Evolutionary conservation across 2,888 invertebrate genomes (phyloP), one percentile per base, ranked within the genome.

Genomic region (Dendrolimus pini): DNA sequence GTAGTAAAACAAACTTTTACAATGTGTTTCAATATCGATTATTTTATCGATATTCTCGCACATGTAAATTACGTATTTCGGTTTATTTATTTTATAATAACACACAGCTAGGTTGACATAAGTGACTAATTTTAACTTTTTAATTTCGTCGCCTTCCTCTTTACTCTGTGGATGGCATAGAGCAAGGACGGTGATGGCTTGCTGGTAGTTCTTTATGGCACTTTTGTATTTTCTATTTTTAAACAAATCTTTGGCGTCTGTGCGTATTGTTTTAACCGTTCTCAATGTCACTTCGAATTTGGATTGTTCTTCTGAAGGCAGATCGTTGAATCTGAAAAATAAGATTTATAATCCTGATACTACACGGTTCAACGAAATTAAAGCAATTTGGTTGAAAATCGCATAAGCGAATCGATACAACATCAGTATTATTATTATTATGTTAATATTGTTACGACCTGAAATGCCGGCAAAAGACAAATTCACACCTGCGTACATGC

Each of bases 31-130:
- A 0, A 82, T 68, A 54, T 87, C 79, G 0, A 77, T 77, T 0
- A 82, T 64, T 1, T 66, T 74, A 10, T 86, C 86, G 0, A 90
- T 62, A 53, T 75, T 77, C 18, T 87, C 78, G n/a, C 83, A 78
- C 80, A 86, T 85, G 1, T 76, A 75, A 3, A 90, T 62, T 0
- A 85, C 66, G 53, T 85, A 77, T 59, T 83, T 83, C 0, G 89
- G 88, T 64, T 84, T 87, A 7, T 81, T 69, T 9, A 83, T 55
- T 62, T 84, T 89, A 42, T 74, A 76, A 53, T 88, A 89, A 60
- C 90, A 90, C 0, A 90, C 76, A 0, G 85, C 84, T 58, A 89
- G 60, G 53, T 90, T 90, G 0, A 81, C 63, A n/a, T 78, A 85
- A 0, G 78, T 75, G 12, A 73, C 80, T 0, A 83, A 64, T 71